Evolutionary conservation across 2,888 invertebrate species (phyloP).

Genomic region (Athalia rosae): DNA sequence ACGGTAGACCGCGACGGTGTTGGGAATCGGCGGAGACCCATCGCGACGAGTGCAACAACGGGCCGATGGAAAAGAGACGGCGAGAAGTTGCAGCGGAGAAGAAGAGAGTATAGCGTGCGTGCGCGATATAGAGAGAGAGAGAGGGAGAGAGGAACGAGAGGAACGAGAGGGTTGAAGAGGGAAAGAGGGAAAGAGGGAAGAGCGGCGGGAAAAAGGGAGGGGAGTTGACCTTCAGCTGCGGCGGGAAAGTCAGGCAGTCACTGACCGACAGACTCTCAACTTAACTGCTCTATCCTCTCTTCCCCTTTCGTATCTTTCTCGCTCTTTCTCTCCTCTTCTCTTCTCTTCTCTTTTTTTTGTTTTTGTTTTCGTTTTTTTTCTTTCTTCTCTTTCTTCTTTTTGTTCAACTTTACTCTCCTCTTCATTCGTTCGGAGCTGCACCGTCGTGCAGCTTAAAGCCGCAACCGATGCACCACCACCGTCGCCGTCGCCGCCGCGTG

Average conservation of each 20-base stretch:
- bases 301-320: slow-evolving; percentile 58
- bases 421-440: slow-evolving; percentile 13
- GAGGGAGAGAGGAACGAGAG: slow-evolving; percentile 48
- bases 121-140: slow-evolving; percentile 56
- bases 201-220: slow-evolving; percentile 62
- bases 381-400: slow-evolving; percentile 48
- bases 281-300: slow-evolving; percentile 69
- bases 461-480: slow-evolving; percentile 19
- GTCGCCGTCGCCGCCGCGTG: slow-evolving; percentile 41
- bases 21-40: too few species aligned
- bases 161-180: slow-evolving; percentile 20
- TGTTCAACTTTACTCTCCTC: slow-evolving; percentile 37
- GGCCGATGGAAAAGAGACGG: slow-evolving; percentile 15
- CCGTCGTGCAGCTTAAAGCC: too few species aligned
- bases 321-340: slow-evolving; percentile 46
- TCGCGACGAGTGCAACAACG: too few species aligned
- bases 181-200: slow-evolving; percentile 47
- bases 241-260: slow-evolving; percentile 74
- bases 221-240: slow-evolving; percentile 72
- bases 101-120: slow-evolving; percentile 40
- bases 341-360: slow-evolving; percentile 40
- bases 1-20: slow-evolving; percentile 48
- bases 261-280: slow-evolving; percentile 73
- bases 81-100: slow-evolving; percentile 49
- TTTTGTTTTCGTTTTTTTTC: too few species aligned